A percentile compares a stretch with the other conserved stretches of the same genome.
These are phyloP conservation scores for Tenthredo livida DNA, from an alignment of 2,888 invertebrate genomes.

Conservation along the genomic window DNA sequence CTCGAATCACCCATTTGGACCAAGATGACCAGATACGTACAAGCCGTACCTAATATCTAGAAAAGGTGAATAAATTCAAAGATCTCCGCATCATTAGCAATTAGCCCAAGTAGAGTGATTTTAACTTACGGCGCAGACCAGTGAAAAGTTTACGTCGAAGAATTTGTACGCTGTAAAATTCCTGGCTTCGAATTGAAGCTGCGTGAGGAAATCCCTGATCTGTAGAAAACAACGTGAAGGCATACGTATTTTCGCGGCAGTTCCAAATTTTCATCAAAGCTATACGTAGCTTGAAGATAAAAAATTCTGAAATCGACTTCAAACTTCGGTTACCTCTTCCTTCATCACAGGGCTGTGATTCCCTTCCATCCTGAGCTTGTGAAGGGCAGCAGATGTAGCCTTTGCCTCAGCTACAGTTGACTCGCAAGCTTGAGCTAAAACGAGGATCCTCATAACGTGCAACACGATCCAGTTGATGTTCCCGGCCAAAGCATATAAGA, in stretches of 20 bases:
- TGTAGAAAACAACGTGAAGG: background rate
- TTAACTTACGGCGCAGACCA: background rate
- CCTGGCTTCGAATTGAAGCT: background rate
- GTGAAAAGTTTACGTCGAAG: background rate
- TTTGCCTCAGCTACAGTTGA: background rate
- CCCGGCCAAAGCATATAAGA: background rate
- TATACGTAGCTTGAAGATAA: background rate
- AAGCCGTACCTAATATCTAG: background rate
- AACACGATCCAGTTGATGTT: background rate
- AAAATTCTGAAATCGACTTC: background rate
- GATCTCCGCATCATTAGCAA: background rate
- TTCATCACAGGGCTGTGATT: background rate
- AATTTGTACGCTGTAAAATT: constrained; percentile 1
- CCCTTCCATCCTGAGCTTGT: background rate
- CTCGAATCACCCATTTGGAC: background rate
- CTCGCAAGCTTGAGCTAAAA: background rate
- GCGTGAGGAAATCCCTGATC: constrained; percentile 14
- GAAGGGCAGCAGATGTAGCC: background rate
- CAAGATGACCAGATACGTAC: background rate
- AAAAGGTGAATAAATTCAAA: background rate
- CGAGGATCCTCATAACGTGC: background rate
- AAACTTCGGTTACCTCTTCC: background rate
- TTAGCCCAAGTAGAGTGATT: background rate
- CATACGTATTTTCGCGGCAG: too few relatives aligned
- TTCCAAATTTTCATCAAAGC: background rate